Conservation (phyloP, 2,797 vertebrate genomes). For the Poeciliopsis presidionis region DNA sequence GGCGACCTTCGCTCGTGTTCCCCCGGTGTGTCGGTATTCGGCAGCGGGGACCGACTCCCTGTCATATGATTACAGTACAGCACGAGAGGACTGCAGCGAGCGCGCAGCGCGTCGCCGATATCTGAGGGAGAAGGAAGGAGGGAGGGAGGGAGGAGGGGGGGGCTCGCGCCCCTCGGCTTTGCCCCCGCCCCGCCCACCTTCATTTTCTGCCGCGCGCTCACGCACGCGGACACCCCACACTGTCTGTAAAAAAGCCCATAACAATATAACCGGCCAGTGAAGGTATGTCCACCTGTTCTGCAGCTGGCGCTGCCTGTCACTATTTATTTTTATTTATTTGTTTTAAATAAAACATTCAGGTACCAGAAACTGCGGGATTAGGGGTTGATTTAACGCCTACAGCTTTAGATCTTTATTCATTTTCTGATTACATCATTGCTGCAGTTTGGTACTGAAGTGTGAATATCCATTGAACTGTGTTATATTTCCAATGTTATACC, state of each 20-base stretch:
- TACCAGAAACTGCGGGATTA: neutral
- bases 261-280: constrained; percentile 42
- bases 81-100: constrained; percentile 58
- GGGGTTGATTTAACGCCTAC: neutral
- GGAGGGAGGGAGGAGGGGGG: constrained; percentile 1
- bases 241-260: constrained; percentile 4
- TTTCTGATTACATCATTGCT: neutral
- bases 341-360: constrained; percentile 2
- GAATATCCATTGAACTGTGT: neutral
- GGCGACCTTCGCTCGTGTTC: constrained; percentile 39
- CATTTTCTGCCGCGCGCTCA: neutral
- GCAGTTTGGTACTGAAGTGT: neutral
- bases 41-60: constrained; percentile 62
- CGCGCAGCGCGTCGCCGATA: constrained; percentile 67
- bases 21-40: constrained; percentile 69
- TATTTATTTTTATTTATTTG: neutral
- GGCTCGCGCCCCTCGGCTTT: constrained; percentile 38
- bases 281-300: constrained; percentile 69
- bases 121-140: constrained; percentile 18
- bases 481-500: neutral
- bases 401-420: neutral
- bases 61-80: constrained; percentile 83
- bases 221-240: constrained; percentile 10
- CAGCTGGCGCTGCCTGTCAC: constrained; percentile 55
- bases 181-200: constrained; percentile 16